A percentile compares a stretch with the other conserved stretches of the same genome.
Evolutionary conservation across 2,797 vertebrate genomes (phyloP).

Genomic region (Eulemur albifrons): DNA sequence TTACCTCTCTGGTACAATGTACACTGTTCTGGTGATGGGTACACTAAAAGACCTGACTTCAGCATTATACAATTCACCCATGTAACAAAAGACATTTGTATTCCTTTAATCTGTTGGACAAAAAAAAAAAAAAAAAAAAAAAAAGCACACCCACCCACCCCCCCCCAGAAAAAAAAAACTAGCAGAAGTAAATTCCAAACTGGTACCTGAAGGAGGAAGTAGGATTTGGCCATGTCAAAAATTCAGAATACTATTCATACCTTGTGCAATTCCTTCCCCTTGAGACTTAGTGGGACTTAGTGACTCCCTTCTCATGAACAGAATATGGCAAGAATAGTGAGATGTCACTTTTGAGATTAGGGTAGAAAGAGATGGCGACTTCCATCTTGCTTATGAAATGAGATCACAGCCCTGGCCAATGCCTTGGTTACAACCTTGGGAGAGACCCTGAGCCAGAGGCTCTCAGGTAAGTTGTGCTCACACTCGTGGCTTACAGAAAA

Average conservation of each 20-base stretch:
- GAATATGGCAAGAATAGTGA: background rate
- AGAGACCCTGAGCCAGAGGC: background rate
- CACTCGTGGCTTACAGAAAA: background rate
- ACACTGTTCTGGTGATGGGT: background rate
- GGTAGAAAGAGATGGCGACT: background rate
- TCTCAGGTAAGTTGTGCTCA: background rate
- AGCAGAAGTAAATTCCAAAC: background rate
- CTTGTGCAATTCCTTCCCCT: background rate
- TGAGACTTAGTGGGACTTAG: background rate
- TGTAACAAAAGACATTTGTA: background rate
- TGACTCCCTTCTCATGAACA: background rate
- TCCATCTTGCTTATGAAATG: background rate
- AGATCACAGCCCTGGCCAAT: background rate
- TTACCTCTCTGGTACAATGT: too few relatives aligned
- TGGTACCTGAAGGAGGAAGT: background rate
- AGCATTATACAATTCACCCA: background rate
- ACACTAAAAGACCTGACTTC: background rate
- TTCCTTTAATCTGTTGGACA: background rate
- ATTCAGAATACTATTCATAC: background rate
- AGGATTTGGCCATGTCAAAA: background rate
- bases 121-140: too few relatives aligned
- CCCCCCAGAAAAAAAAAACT: background rate
- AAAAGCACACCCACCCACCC: too few relatives aligned
- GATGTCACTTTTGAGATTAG: background rate
- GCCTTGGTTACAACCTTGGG: background rate